These are phyloP conservation scores for Cataglyphis altisquamis DNA, from an alignment of 2,888 invertebrate species.

Conservation along the genomic window DNA sequence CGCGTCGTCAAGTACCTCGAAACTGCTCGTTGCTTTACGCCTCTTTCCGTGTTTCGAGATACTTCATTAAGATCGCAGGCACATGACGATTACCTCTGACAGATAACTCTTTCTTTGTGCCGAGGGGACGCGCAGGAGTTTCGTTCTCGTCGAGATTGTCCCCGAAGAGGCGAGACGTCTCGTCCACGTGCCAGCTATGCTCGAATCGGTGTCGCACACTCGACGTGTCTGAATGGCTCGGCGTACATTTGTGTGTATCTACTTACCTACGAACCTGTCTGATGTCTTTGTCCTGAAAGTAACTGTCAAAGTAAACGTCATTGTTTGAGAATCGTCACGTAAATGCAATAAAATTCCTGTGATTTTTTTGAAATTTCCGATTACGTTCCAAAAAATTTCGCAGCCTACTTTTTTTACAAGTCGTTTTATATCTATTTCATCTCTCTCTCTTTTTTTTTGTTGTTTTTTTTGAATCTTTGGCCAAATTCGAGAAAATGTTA, in stretches of 20 bases:
- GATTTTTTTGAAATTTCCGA: neutral
- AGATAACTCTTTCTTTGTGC: conserved; percentile 66
- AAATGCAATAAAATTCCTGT: neutral
- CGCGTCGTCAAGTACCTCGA: neutral
- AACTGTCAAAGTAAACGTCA: conserved; percentile 68
- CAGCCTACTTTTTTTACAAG: neutral
- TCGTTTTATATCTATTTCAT: neutral
- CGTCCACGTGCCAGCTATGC: conserved; percentile 33
- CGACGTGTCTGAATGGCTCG: conserved; percentile 27
- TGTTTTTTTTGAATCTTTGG: neutral
- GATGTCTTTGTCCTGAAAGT: conserved; percentile 74
- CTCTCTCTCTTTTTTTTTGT: neutral
- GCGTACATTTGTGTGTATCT: neutral
- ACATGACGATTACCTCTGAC: conserved; percentile 57
- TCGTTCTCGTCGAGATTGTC: conserved; percentile 55
- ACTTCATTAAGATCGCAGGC: conserved; percentile 67
- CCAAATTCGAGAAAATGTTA: conserved; percentile 10
- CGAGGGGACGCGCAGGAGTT: conserved; percentile 53
- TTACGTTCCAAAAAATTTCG: neutral
- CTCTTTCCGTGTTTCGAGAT: conserved; percentile 53
- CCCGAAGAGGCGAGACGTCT: conserved; percentile 10
- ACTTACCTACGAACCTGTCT: conserved; percentile 23
- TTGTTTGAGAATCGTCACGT: conserved; percentile 32
- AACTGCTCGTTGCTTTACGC: neutral
- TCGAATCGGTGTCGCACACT: conserved; percentile 5